Conservation (phyloP, 2,888 invertebrate species). For the Melanchra persicariae region DNA sequence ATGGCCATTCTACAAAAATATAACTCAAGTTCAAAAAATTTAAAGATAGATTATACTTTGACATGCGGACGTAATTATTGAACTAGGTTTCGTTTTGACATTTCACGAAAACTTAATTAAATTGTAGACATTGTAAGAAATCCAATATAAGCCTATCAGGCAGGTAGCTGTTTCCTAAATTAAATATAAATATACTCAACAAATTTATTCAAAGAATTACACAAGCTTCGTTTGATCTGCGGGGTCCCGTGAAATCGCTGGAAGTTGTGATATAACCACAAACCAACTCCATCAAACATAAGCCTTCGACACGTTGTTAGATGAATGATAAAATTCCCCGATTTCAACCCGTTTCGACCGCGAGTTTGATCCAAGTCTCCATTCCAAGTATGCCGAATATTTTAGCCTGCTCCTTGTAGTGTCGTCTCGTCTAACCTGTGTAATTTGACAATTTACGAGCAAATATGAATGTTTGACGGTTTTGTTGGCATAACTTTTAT, state of each 20-base stretch:
- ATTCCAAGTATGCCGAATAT: conserved; percentile 30
- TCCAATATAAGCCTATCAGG: conserved; percentile 24
- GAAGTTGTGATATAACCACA: conserved; percentile 42
- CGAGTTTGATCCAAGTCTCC: conserved; percentile 14
- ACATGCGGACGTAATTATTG: background rate
- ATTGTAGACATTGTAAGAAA: conserved; percentile 5
- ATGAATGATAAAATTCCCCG: conserved; percentile 50
- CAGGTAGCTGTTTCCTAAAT: conserved; percentile 39
- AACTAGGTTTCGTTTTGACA: background rate
- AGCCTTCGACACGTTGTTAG: conserved; percentile 43
- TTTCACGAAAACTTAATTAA: conserved; percentile 5
- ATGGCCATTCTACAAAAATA: background rate
- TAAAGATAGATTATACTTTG: background rate
- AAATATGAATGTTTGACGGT: conserved; percentile 46
- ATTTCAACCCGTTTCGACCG: conserved; percentile 26
- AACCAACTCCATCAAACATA: conserved; percentile 52
- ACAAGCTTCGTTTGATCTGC: conserved; percentile 44
- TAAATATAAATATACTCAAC: conserved; percentile 47
- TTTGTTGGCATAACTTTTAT: conserved; percentile 37
- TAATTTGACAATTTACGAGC: conserved; percentile 46
- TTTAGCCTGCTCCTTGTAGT: conserved; percentile 14
- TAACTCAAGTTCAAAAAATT: conserved; percentile 3
- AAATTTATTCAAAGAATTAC: conserved; percentile 56
- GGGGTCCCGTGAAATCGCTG: conserved; percentile 52
- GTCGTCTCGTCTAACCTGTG: conserved; percentile 23